Conservation (phyloP, 2,113 vertebrate genomes). For the Zootoca vivipara region DNA sequence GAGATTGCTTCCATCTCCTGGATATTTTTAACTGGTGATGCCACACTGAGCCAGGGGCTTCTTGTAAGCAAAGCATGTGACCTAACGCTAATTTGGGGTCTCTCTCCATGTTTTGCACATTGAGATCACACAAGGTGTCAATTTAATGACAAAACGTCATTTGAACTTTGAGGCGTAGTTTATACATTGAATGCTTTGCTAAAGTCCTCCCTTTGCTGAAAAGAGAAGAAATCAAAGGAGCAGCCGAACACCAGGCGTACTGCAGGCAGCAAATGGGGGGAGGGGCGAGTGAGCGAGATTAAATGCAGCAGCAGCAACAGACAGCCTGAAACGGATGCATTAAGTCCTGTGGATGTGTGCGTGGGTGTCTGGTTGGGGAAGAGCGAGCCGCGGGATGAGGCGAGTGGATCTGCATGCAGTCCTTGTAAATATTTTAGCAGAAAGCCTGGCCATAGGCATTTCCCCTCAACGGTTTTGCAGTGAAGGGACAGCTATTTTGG, state of each 20-base stretch:
- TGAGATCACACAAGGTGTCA: background rate
- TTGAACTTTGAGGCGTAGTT: background rate
- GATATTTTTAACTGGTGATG: too few relatives aligned
- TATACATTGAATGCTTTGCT: background rate
- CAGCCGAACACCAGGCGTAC: background rate
- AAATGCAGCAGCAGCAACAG: slow-evolving; percentile 42
- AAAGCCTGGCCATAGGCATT: background rate
- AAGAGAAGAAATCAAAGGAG: background rate
- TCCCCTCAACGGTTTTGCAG: background rate
- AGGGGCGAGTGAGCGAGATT: slow-evolving; percentile 40
- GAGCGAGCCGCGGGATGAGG: slow-evolving; percentile 13
- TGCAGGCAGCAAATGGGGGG: slow-evolving; percentile 21
- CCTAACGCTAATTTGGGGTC: background rate
- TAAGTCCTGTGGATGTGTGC: slow-evolving; percentile 17
- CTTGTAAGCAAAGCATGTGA: background rate
- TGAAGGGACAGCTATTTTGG: background rate
- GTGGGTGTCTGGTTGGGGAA: background rate
- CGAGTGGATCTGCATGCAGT: background rate
- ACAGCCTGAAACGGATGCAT: background rate
- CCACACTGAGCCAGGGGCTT: too few relatives aligned
- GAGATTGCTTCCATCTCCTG: too few relatives aligned
- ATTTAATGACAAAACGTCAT: background rate
- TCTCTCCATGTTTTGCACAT: background rate
- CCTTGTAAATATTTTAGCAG: slow-evolving; percentile 2
- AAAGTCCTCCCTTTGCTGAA: too few relatives aligned